Evolutionary conservation across 2,888 invertebrate genomes (phyloP), one percentile per base, ranked within the genome.

Genomic region (Zhuqinia jingwanae): DNA sequence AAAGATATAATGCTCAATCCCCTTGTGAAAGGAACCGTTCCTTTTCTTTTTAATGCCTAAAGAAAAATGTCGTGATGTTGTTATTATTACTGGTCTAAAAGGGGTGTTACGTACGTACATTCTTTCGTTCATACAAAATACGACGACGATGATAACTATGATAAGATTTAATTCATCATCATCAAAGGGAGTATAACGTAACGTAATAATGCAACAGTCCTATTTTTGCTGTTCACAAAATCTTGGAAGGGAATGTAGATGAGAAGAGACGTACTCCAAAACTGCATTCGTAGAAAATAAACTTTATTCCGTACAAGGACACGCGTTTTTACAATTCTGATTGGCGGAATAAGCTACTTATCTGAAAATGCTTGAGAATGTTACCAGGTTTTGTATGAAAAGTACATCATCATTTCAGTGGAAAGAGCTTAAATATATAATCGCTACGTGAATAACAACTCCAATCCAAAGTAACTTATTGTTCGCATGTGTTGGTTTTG

Each of bases 341-440:
- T 63, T 63, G 63, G 63, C 30, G 30, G 30, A 63, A 63, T 73
- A 73, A 73, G 73, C 73, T 47, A 5, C 73, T 73, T 73, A 73
- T 73, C 73, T 73, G n/a, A n/a, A n/a, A n/a, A n/a, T n/a, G n/a
- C n/a, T n/a, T n/a, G n/a, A n/a, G n/a, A n/a, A n/a, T n/a, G n/a
- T n/a, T n/a, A n/a, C n/a, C n/a, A n/a, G 56, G n/a, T 20, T 20
- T 20, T 58, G 25, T 36, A 50, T 15, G 50, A 50, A n/a, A 15
- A 15, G 15, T 13, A 50, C 50, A 50, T 50, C n/a, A 15, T n/a
- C 8, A 5, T 5, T 13, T 15, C 15, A 50, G n/a, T n/a, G n/a
- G n/a, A n/a, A n/a, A n/a, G n/a, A n/a, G n/a, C n/a, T n/a, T n/a
- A n/a, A n/a, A n/a, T n/a, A n/a, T n/a, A n/a, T n/a, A n/a, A n/a